A percentile compares a stretch with the other conserved stretches of the same genome.
These are phyloP conservation scores for Eulithis testata DNA, from an alignment of 2,888 invertebrate species.

Conservation along the genomic window DNA sequence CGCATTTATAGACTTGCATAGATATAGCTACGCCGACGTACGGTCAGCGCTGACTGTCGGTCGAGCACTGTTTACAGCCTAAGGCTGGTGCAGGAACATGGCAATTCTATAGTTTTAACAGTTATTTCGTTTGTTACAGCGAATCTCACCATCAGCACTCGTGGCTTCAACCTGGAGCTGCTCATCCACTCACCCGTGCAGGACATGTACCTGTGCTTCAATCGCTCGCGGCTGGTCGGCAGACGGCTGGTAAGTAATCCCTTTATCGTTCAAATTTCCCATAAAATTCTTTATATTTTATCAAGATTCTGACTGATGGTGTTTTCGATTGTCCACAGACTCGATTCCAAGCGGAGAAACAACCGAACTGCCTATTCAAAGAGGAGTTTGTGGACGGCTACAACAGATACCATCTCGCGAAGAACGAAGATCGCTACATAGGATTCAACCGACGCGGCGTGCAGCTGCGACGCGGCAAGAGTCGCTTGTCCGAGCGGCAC, in stretches of 20 bases:
- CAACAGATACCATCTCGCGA: slow-evolving; percentile 86
- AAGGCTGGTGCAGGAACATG: too few relatives aligned
- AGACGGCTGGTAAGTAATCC: slow-evolving; percentile 83
- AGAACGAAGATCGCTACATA: slow-evolving; percentile 85
- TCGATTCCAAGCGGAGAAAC: slow-evolving; percentile 84
- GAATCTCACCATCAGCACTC: slow-evolving; percentile 87
- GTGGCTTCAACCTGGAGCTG: slow-evolving; percentile 84
- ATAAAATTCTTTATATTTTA: neutral
- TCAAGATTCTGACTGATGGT: neutral
- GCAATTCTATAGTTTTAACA: neutral
- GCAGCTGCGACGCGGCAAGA: slow-evolving; percentile 80
- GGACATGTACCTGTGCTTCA: slow-evolving; percentile 91
- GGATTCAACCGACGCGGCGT: slow-evolving; percentile 86
- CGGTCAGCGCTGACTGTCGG: too few relatives aligned
- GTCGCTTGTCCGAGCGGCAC: slow-evolving; percentile 67
- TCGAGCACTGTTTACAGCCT: too few relatives aligned
- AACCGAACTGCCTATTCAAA: slow-evolving; percentile 86
- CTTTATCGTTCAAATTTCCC: slow-evolving; percentile 6
- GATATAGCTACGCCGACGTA: too few relatives aligned
- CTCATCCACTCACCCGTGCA: slow-evolving; percentile 89
- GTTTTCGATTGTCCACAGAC: slow-evolving; percentile 63
- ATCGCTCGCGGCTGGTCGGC: slow-evolving; percentile 89
- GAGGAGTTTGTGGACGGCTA: slow-evolving; percentile 87
- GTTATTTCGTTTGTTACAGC: slow-evolving; percentile 79
- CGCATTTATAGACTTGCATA: too few relatives aligned